A percentile compares a stretch with the other conserved stretches of the same genome.
These are phyloP conservation scores for Aegypius monachus DNA, from an alignment of 2,113 vertebrate species.

Conservation along the genomic window DNA sequence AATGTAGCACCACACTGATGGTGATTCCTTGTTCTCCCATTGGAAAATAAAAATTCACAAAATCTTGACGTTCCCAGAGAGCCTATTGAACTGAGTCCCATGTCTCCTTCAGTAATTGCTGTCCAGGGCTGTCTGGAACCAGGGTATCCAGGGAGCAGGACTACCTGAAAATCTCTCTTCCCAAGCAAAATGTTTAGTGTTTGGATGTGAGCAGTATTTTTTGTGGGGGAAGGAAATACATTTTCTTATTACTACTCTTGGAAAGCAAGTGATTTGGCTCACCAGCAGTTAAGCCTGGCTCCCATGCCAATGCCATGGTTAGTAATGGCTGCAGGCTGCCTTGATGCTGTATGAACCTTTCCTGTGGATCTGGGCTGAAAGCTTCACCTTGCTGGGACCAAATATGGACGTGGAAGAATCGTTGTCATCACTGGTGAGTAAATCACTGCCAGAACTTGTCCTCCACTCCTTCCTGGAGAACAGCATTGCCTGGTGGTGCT, in stretches of 20 bases:
- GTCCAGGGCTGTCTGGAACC: not conserved
- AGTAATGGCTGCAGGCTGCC: not conserved
- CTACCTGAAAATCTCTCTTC: not conserved
- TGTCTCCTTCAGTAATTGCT: not conserved
- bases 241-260: not conserved
- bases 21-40: not conserved
- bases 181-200: not conserved
- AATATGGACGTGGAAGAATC: not conserved
- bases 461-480: not conserved
- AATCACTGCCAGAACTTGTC: not conserved
- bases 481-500: not conserved
- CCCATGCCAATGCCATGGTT: not conserved
- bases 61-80: not conserved
- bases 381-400: not conserved
- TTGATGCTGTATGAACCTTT: not conserved
- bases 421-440: not conserved
- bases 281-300: not conserved
- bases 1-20: not conserved
- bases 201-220: not conserved
- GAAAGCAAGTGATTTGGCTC: not conserved
- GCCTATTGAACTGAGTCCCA: not conserved
- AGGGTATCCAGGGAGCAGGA: not conserved
- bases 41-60: not conserved
- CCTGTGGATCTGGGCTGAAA: not conserved
- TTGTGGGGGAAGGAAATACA: fast-evolving